These are phyloP conservation scores for Drosophila aldrichi DNA, from an alignment of 2,888 invertebrate species.

Conservation along the genomic window DNA sequence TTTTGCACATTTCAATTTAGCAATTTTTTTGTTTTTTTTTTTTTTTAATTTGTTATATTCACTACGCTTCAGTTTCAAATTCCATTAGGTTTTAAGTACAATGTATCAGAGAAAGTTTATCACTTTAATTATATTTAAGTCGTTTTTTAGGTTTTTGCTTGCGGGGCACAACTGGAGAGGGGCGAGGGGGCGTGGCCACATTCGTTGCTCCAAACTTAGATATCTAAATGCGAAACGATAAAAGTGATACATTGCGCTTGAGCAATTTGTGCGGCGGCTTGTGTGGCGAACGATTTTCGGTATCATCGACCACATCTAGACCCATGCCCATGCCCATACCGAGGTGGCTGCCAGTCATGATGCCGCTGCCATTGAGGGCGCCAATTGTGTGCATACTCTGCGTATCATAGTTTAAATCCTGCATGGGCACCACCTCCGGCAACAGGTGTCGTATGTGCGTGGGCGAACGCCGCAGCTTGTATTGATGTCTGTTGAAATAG, in stretches of 20 bases:
- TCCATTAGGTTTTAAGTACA: slow-evolving; percentile 67
- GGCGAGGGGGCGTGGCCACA: slow-evolving; percentile 30
- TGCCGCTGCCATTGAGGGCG: slow-evolving; percentile 62
- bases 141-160: slow-evolving; percentile 49
- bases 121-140: slow-evolving; percentile 74
- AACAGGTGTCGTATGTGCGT: slow-evolving; percentile 84
- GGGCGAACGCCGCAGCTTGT: slow-evolving; percentile 84
- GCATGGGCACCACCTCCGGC: slow-evolving; percentile 85
- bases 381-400: slow-evolving; percentile 78
- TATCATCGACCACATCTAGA: slow-evolving; percentile 72
- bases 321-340: slow-evolving; percentile 59
- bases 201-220: slow-evolving; percentile 48
- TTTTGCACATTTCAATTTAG: slow-evolving; percentile 38
- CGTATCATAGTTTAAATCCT: slow-evolving; percentile 84
- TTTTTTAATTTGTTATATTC: slow-evolving; percentile 36
- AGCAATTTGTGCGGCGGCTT: slow-evolving; percentile 81
- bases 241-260: slow-evolving; percentile 84
- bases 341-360: slow-evolving; percentile 62
- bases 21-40: not conserved
- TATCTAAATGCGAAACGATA: slow-evolving; percentile 84
- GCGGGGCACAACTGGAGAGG: slow-evolving; percentile 43
- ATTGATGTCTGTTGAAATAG: slow-evolving; percentile 80
- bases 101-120: slow-evolving; percentile 73
- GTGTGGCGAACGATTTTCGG: slow-evolving; percentile 62
- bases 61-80: slow-evolving; percentile 62